Base-by-base conservation (phyloP, 2,888 invertebrate genomes). In the Thera obeliscata region DNA sequence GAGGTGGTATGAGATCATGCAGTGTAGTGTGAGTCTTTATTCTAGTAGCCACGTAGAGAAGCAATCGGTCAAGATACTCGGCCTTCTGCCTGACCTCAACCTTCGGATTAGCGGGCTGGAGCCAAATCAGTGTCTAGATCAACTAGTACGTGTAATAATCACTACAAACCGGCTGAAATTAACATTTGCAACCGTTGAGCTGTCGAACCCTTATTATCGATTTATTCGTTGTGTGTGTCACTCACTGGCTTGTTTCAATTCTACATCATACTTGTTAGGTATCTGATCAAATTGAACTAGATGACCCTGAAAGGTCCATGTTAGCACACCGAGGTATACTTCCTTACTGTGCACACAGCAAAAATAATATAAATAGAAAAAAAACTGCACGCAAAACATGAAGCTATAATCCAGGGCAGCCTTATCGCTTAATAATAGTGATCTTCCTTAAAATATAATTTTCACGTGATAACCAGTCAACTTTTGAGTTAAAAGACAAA, bases 21-120 rank as follows among this genome's bases (percentile, higher is more conserved):
- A 22, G 22, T 22, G 22, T 22, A 22, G 22, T 22, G 22, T 22
- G 22, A 22, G 22, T 22, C 22, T 22, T 1, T 38, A 38, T 3
- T 38, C 41, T 64, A 52, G 22, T 33, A 52, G 50, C 7, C 22
- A 3, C 7, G 50, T 50, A 52, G 43, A 54, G 8, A 57, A 58
- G 54, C 62, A 67, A 67, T 67, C 66, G 66, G 62, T 62, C 66
- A 67, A 67, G 62, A 58, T 58, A n/a, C 52, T 59, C 59, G 49
- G 58, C 66, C 54, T 66, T 52, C 46, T 12, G 56, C 4, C 36
- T 22, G 61, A 66, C 61, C 66, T 58, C 55, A 62, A 67, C 66
- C 66, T 67, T 62, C 62, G 54, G 55, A 67, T 62, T 56, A 67
- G 59, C 66, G 55, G 12, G 22, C 62, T 62, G 62, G 52, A 66